Conservation (phyloP, 1,140 invertebrate genomes). For the Calliphora vicina region DNA sequence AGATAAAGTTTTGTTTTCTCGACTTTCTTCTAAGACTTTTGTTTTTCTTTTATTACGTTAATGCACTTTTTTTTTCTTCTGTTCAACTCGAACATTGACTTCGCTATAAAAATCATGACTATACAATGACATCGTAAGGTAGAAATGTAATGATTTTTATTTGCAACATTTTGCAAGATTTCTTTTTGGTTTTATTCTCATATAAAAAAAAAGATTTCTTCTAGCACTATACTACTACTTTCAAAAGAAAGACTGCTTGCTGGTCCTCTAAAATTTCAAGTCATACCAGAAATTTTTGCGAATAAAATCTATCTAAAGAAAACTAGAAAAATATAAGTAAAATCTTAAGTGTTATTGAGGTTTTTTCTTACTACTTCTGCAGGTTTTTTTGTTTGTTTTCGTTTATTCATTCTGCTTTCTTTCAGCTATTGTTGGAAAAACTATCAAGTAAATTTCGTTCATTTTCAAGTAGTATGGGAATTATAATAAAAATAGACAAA, state of each 20-base stretch:
- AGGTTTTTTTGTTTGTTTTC: not conserved
- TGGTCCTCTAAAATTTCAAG: not conserved
- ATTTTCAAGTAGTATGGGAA: not conserved
- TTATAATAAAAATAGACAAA: slow-evolving; percentile 9
- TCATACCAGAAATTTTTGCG: not conserved
- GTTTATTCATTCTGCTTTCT: not conserved
- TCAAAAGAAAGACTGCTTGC: no score
- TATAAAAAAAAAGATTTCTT: not conserved
- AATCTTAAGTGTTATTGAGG: slow-evolving; percentile 13
- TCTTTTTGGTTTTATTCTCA: not conserved
- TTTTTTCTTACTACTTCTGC: not conserved
- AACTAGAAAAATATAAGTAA: no score
- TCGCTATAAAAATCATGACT: not conserved
- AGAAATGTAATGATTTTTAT: slow-evolving; percentile 6
- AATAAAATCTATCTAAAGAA: not conserved
- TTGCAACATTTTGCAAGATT: not conserved
- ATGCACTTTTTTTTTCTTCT: not conserved
- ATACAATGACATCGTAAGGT: not conserved
- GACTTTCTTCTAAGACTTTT: not conserved
- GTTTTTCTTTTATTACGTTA: not conserved
- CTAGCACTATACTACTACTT: not conserved
- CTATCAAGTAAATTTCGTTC: not conserved
- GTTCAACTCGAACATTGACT: not conserved
- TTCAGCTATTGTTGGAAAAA: not conserved
- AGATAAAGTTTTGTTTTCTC: not conserved